Evolutionary conservation across 2,888 invertebrate genomes (phyloP).

Genomic region (Hanleya hanleyi): DNA sequence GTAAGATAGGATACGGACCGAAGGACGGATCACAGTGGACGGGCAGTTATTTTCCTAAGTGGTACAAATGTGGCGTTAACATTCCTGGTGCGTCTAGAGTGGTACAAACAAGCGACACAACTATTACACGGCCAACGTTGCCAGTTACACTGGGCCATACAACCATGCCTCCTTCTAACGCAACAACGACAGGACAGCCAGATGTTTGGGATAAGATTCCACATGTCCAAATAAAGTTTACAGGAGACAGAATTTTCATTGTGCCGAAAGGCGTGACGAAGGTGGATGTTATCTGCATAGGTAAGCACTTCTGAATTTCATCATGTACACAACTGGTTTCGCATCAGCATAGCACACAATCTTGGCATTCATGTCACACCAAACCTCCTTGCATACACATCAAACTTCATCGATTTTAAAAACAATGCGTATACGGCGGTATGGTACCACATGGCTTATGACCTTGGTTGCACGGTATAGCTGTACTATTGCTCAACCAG

Average conservation of each 20-base stretch:
- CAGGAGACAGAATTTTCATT: background rate
- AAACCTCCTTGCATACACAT: no score
- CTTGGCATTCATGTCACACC: no score
- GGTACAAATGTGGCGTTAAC: slow-evolving; percentile 13
- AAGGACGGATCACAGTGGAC: background rate
- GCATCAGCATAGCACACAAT: no score
- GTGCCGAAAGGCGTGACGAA: background rate
- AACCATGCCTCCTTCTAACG: background rate
- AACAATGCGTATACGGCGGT: no score
- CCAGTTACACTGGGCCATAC: background rate
- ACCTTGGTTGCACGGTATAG: no score
- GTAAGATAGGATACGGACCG: background rate
- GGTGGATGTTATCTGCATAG: background rate
- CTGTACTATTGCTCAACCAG: no score
- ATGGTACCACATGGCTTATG: no score
- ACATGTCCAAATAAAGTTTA: background rate
- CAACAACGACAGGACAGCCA: background rate
- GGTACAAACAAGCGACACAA: no score
- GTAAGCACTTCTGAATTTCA: no score
- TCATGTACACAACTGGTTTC: no score
- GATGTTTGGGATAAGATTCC: background rate
- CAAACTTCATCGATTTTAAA: no score
- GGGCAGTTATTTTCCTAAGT: slow-evolving; percentile 12
- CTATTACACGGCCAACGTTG: background rate
- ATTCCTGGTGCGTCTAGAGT: background rate